Evolutionary conservation across 2,888 invertebrate genomes (phyloP), one percentile per base, ranked within the genome.

Genomic region (Theretra japonica): DNA sequence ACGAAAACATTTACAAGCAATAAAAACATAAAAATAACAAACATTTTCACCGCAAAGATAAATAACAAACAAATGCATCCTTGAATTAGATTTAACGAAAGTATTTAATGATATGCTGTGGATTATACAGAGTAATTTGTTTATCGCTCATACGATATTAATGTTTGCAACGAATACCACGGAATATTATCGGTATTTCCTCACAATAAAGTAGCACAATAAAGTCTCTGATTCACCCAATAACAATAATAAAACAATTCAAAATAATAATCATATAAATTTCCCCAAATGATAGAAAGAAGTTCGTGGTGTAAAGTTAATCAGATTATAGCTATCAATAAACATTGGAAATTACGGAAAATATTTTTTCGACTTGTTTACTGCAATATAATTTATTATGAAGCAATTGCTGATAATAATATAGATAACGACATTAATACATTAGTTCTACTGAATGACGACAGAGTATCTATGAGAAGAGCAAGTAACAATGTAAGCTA

Each of bases 41-140:
- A 68, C 68, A 68, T 28, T 23, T 68, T 28, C 53, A 53, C 19
- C 68, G 28, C 11, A 50, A 53, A 53, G 50, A 68, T 25, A 68
- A 25, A 25, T 53, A 58, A 70, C 41, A 50, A 70, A 41, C 28
- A 59, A 59, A 48, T 41, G 25, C 57, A 41, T 57, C 71, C 68
- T 28, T 69, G n/a, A 69, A 50, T 69, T 23, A 70, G 58, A 58
- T 65, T 60, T 41, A 65, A 33, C 62, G 41, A 65, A 21, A 41
- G 33, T 21, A 41, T 23, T n/a, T 15, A 65, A 8, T 41, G 33
- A 33, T n/a, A 41, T 41, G 62, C 4, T 21, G 21, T 59, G 21
- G 41, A 21, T 62, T 41, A 8, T 15, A 23, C 11, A 15, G 23
- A 19, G 21, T 23, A 41, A 33, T n/a, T 62, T 41, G 62, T 65